Evolutionary conservation across 2,797 vertebrate species (phyloP).

Genomic region (Intellagama lesueurii): DNA sequence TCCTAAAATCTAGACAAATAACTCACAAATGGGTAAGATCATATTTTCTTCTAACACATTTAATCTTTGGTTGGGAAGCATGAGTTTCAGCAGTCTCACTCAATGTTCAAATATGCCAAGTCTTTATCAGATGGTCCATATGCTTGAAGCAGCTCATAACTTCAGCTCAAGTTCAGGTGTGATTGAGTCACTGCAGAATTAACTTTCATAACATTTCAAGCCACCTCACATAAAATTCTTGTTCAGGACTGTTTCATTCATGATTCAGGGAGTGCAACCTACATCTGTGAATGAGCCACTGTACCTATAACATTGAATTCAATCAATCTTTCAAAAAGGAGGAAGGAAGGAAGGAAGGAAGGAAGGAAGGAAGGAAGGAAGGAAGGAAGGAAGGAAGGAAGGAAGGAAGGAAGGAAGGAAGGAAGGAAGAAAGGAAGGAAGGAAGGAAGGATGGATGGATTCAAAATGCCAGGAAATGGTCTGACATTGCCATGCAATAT

Average conservation of each 20-base stretch:
- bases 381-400: not conserved
- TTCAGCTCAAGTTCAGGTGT: not conserved
- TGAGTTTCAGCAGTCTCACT: not conserved
- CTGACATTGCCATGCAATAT: too few species aligned
- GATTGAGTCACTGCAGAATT: not conserved
- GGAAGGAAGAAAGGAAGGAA: not conserved
- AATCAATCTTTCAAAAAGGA: not conserved
- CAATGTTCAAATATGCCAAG: not conserved
- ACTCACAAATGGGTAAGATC: not conserved
- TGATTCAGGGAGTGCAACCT: not conserved
- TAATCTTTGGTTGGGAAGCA: not conserved
- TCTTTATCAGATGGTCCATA: not conserved
- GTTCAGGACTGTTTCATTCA: not conserved
- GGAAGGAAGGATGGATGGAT: too few species aligned
- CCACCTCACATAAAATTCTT: not conserved
- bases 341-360: not conserved
- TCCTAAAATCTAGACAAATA: not conserved
- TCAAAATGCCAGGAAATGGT: too few species aligned
- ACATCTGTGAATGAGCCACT: not conserved
- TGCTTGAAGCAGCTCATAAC: not conserved
- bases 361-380: not conserved
- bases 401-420: not conserved
- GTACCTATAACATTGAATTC: not conserved
- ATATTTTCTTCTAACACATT: not conserved
- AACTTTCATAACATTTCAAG: not conserved